Evolutionary conservation across 1,140 invertebrate genomes (phyloP).

Genomic region (Anoplophora glabripennis): DNA sequence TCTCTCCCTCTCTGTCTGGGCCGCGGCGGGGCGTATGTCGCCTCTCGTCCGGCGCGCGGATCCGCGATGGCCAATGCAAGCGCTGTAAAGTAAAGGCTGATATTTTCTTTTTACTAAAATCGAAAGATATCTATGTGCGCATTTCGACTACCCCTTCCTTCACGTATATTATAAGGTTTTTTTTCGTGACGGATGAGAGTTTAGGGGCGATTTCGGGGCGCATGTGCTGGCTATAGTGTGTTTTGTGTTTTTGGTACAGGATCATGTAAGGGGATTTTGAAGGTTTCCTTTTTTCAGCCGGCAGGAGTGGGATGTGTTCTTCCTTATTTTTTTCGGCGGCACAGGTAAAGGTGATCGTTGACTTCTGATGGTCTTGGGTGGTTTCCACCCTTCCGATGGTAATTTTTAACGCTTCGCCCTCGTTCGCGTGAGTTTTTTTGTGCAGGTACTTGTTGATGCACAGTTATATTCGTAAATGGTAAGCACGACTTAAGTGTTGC

Average conservation of each 20-base stretch:
- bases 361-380: too few relatives aligned
- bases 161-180: constrained; percentile 31
- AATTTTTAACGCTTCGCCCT: too few relatives aligned
- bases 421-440: too few relatives aligned
- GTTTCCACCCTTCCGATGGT: too few relatives aligned
- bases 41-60: constrained; percentile 30
- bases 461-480: too few relatives aligned
- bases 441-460: too few relatives aligned
- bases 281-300: constrained; percentile 1
- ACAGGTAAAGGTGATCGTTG: too few relatives aligned
- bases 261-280: constrained; percentile 16
- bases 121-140: constrained; percentile 43
- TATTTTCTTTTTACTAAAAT: constrained; percentile 49
- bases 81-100: constrained; percentile 42
- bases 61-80: constrained; percentile 39
- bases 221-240: constrained; percentile 27
- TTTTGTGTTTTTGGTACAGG: constrained; percentile 15
- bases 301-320: not conserved
- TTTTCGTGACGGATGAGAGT: constrained; percentile 36
- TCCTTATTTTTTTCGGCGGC: not conserved
- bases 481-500: too few relatives aligned
- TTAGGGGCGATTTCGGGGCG: constrained; percentile 29
- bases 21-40: constrained; percentile 7
- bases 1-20: constrained; percentile 8
- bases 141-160: constrained; percentile 34